phyloP scores from a whole-genome alignment of 2,888 invertebrate genomes.

The Lasioglossum vierecki region DNA sequence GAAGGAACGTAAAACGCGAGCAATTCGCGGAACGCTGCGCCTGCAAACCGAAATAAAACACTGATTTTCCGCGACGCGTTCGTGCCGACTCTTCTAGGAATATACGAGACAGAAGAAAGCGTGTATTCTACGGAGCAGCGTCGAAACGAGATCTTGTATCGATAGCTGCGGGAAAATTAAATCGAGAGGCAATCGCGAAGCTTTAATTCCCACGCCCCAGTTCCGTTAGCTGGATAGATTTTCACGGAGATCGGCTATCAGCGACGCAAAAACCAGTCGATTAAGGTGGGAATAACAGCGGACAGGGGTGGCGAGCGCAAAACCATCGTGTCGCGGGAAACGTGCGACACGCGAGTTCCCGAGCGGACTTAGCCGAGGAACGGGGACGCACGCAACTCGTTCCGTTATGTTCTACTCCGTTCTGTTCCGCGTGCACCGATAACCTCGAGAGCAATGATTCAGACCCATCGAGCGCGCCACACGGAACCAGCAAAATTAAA shows the following conservation, averaged over 20 bases:
- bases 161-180: conserved; percentile 5
- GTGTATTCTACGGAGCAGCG: neutral
- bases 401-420: neutral
- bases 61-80: neutral
- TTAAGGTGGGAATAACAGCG: conserved; percentile 27
- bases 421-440: conserved; percentile 30
- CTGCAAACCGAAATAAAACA: neutral
- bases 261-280: conserved; percentile 1
- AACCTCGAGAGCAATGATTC: conserved; percentile 36
- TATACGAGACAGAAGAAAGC: neutral
- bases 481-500: conserved; percentile 36
- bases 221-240: neutral
- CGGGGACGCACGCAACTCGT: conserved; percentile 32
- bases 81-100: neutral
- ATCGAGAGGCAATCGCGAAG: conserved; percentile 9
- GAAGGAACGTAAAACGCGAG: neutral
- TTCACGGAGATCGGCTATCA: neutral
- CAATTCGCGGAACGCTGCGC: neutral
- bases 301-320: neutral
- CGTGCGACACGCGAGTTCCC: conserved; percentile 29
- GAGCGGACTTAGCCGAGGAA: conserved; percentile 3
- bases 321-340: conserved; percentile 18
- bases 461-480: neutral
- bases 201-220: conserved; percentile 16
- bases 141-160: conserved; percentile 3